Evolutionary conservation across 2,113 vertebrate genomes (phyloP), one percentile per base, ranked within the genome.

Genomic region (Columbina picui): DNA sequence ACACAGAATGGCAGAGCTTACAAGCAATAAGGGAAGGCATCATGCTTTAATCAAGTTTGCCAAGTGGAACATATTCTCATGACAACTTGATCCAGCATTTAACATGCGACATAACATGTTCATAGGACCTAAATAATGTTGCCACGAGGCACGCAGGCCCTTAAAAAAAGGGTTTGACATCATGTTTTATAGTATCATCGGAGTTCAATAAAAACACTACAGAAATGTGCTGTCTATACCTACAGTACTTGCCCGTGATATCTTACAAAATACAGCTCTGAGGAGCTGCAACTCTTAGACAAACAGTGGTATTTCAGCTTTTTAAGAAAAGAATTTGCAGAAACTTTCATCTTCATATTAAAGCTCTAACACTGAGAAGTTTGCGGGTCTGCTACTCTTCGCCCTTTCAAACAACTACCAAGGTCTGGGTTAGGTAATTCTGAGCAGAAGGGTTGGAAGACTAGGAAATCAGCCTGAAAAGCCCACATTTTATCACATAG

Each of bases 41-140:
- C 64, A 43, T 12, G 77, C 87, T 89, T 79, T 93, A 92, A 94
- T 93, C 73, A 69, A 88, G 77, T 85, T 70, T 92, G 89, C 96
- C 84, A 89, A 94, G 76, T 70, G 87, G 91, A 96, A 93, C 84
- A 73, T 75, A 94, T 85, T 89, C 92, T 89, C 38, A n/a, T 74
- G 89, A 95, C 85, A 92, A 87, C 59, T 41, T 12, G 34, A 86
- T 57, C 87, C 53, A 41, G 87, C 78, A 25, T 81, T 94, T 68
- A 53, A 78, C 89, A 26, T 17, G 63, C 7, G 0, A 77, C 27
- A 16, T 39, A 82, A 50, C 30, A 29, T 17, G 90, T 12, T 59
- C 15, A 38, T 34, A 78, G 85, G 68, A 92, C 90, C 89, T 50
- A 64, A 8, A 59, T 65, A 73, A 69, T 2, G 45, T 3, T 59